Conservation (phyloP, 2,797 vertebrate genomes). For the Pipistrellus nathusii region DNA sequence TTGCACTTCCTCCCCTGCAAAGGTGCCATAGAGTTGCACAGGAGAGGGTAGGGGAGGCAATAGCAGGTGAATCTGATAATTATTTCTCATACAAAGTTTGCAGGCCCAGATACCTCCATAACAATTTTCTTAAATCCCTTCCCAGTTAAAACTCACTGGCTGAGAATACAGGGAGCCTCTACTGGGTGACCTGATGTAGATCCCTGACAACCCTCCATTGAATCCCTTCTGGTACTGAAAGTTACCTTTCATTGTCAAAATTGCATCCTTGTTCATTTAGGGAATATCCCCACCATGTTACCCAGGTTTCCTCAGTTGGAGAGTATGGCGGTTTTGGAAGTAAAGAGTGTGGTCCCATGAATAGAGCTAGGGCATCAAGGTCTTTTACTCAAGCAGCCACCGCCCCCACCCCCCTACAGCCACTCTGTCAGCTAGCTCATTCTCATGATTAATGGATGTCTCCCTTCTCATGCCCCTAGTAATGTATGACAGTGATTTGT, state of each 20-base stretch:
- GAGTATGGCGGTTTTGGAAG: background rate
- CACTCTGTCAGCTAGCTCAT: background rate
- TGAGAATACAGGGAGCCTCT: background rate
- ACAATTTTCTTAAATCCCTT: background rate
- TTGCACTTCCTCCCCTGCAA: background rate
- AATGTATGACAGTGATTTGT: background rate
- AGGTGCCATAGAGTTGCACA: background rate
- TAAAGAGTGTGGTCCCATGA: background rate
- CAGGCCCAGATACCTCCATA: background rate
- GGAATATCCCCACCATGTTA: background rate
- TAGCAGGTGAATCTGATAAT: background rate
- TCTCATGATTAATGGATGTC: background rate
- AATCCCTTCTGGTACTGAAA: background rate
- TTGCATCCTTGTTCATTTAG: background rate
- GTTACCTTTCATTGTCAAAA: background rate
- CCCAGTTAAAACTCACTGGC: background rate
- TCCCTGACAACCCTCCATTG: background rate
- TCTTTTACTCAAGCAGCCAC: background rate
- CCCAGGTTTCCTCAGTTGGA: background rate
- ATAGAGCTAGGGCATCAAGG: background rate
- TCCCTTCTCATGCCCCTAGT: background rate
- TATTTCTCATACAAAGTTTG: background rate
- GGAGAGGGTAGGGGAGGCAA: background rate
- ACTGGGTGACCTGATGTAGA: background rate
- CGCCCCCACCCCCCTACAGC: accelerated